phyloP scores from a whole-genome alignment of 2,888 invertebrate species.

The Lypha dubia region DNA sequence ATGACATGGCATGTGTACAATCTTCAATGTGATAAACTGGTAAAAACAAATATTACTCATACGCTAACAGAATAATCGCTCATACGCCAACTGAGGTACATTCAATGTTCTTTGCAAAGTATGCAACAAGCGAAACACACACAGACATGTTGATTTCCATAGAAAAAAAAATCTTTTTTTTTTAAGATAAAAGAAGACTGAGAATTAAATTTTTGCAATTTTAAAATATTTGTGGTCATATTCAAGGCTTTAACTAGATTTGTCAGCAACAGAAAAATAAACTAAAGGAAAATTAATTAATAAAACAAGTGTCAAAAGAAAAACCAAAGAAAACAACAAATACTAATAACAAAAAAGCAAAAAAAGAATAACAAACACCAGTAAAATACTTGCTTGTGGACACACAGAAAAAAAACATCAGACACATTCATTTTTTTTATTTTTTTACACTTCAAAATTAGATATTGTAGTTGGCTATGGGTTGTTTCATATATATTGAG shows the following conservation, averaged over 20 bases:
- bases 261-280: not conserved
- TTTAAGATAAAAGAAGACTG: not conserved
- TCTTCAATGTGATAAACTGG: not conserved
- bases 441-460: not conserved
- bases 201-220: constrained; percentile 1
- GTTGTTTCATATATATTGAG: not conserved
- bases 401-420: constrained; percentile 16
- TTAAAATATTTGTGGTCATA: not conserved
- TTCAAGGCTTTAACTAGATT: constrained; percentile 10
- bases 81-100: too few relatives aligned
- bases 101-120: constrained; percentile 3
- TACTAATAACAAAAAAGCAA: constrained; percentile 29
- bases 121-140: not conserved
- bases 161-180: not conserved
- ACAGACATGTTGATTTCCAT: not conserved
- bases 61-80: not conserved
- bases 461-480: not conserved
- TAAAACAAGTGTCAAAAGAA: constrained; percentile 37
- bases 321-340: not conserved
- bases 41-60: constrained; percentile 34
- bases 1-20: too few relatives aligned
- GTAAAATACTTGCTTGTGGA: constrained; percentile 36
- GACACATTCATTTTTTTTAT: constrained; percentile 11
- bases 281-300: constrained; percentile 51
- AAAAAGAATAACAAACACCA: not conserved